Evolutionary conservation across 2,888 invertebrate species (phyloP).

Genomic region (Melieria picta): DNA sequence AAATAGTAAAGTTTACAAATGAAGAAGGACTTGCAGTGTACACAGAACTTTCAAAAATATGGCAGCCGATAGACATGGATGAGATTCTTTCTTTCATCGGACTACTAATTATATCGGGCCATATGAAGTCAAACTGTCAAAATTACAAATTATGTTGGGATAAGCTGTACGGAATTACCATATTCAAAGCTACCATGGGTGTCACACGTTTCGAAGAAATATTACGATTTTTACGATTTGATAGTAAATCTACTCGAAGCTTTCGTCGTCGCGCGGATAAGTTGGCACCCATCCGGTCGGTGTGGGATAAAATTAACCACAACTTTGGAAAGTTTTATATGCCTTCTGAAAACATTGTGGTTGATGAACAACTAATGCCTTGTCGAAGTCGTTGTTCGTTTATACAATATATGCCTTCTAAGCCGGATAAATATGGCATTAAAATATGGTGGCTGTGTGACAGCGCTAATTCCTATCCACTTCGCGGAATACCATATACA

Average conservation of each 20-base stretch:
- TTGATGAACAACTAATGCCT: conserved; percentile 8
- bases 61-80: conserved; percentile 1
- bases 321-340: too few relatives aligned
- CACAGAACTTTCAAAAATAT: neutral
- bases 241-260: neutral
- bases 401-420: conserved; percentile 13
- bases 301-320: conserved; percentile 6
- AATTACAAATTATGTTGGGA: too few relatives aligned
- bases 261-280: conserved; percentile 1
- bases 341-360: conserved; percentile 5
- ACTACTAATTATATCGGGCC: conserved; percentile 5
- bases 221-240: conserved; percentile 14
- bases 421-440: conserved; percentile 2
- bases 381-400: neutral
- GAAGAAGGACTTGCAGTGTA: neutral
- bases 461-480: conserved; percentile 2
- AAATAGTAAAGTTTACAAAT: neutral
- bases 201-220: conserved; percentile 5
- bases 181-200: conserved; percentile 10
- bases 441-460: conserved; percentile 8
- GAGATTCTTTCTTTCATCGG: conserved; percentile 1
- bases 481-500: conserved; percentile 7
- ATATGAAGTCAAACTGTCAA: conserved; percentile 7
- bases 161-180: conserved; percentile 1
- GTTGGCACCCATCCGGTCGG: neutral